A percentile compares a stretch with the other conserved stretches of the same genome.
Conservation (phyloP, 1,140 invertebrate genomes). For the Zaprionus vittiger region DNA sequence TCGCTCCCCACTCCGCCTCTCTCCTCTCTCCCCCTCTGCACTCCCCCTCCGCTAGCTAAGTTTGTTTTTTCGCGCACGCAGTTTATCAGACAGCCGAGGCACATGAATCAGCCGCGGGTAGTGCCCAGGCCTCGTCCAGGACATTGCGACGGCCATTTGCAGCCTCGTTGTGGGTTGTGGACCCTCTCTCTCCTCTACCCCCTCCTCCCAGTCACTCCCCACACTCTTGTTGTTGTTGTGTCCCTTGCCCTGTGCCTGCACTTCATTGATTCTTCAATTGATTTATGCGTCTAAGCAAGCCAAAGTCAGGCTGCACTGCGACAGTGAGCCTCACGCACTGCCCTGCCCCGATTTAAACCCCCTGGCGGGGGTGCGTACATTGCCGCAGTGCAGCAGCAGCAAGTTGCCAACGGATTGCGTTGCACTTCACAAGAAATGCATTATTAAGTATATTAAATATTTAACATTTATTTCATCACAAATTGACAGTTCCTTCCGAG, state of each 20-base stretch:
- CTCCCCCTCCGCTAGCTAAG: neutral
- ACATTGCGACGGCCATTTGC: slow-evolving; percentile 39
- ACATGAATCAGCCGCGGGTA: slow-evolving; percentile 44
- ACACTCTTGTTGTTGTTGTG: neutral
- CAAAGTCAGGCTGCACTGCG: slow-evolving; percentile 34
- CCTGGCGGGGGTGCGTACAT: neutral
- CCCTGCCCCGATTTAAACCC: slow-evolving; percentile 35
- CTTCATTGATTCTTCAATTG: slow-evolving; percentile 67
- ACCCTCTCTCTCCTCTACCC: neutral
- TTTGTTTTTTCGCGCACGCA: slow-evolving; percentile 28
- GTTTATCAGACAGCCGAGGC: slow-evolving; percentile 50
- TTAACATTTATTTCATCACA: neutral
- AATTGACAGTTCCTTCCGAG: neutral
- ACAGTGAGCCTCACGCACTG: slow-evolving; percentile 22
- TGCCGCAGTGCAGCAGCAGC: neutral
- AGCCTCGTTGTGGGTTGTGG: slow-evolving; percentile 23
- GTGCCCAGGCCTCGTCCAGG: neutral
- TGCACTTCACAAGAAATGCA: neutral
- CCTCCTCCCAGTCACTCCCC: neutral
- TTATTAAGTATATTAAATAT: slow-evolving; percentile 6
- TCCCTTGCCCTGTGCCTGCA: slow-evolving; percentile 42
- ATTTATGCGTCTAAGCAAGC: slow-evolving; percentile 61
- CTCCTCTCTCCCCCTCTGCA: neutral
- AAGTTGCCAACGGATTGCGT: too few relatives aligned
- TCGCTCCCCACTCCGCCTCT: neutral